Percentiles rank a stretch among this genome's conserved stretches.
These are phyloP conservation scores for Eurois occulta DNA, from an alignment of 2,888 invertebrate genomes.

Conservation along the genomic window DNA sequence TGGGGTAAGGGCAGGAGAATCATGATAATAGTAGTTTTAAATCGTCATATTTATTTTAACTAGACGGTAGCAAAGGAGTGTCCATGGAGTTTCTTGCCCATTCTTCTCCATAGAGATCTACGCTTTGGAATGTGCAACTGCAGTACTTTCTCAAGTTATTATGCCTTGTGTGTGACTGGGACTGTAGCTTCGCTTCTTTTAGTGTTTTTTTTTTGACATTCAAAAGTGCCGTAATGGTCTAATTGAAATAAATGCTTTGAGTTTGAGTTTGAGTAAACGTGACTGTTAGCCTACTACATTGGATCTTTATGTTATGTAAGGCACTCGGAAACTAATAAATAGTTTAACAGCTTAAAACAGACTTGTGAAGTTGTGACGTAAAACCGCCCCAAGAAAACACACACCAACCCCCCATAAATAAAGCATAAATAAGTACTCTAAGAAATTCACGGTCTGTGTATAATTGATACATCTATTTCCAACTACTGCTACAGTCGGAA, in stretches of 20 bases:
- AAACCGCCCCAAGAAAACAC: background rate
- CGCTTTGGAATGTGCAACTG: too few species aligned
- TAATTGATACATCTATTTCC: slow-evolving; percentile 41
- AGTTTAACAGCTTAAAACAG: slow-evolving; percentile 8
- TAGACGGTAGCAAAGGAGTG: too few species aligned
- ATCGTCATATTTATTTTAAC: background rate
- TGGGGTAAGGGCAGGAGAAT: too few species aligned
- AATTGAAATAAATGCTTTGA: too few species aligned
- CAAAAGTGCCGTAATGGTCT: too few species aligned
- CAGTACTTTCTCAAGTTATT: too few species aligned
- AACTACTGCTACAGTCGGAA: slow-evolving; percentile 1
- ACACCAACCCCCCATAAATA: background rate
- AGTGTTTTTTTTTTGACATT: too few species aligned
- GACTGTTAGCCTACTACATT: background rate
- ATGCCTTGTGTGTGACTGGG: too few species aligned
- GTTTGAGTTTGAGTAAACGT: too few species aligned
- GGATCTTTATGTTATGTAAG: background rate
- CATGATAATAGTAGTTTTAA: background rate
- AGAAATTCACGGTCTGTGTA: slow-evolving; percentile 13
- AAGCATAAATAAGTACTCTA: background rate
- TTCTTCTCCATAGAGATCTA: too few species aligned
- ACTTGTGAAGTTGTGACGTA: slow-evolving; percentile 5
- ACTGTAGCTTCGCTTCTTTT: too few species aligned
- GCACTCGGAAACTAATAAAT: background rate
- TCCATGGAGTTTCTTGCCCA: too few species aligned